Base-by-base conservation (phyloP, 2,888 invertebrate genomes). In the Lepidochrysops patricia region DNA sequence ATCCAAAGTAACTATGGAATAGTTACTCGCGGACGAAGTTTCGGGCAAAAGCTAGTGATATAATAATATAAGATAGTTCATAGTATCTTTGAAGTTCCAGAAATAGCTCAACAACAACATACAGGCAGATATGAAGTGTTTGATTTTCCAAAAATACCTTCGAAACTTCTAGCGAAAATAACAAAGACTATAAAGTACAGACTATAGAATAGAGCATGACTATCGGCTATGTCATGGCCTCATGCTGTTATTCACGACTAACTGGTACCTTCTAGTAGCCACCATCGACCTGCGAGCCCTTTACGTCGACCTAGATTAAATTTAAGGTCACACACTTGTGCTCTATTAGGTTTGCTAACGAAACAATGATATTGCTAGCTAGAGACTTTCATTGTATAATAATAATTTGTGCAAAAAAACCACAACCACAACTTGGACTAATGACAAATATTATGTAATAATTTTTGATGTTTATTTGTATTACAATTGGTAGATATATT, bases 241-340 rank as follows among this genome's bases (percentile, higher is more conserved):
- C 12, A 19, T 43, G 43, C 43, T 19, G 19, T 9, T 4, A 19
- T 15, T 4, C 23, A 52, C 2, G 9, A 19, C 9, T 23, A 7
- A 49, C 23, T 26, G 26, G 49, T 26, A 50, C 26, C 25, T 50
- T 50, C 50, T 50, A 50, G n/a, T 50, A 26, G 25, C 50, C 7
- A 50, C 50, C 50, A 50, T 50, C 54, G 29, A 54, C 54, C 15
- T 54, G 19, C 19, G 54, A 29, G 54, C 32, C 29, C 54, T 54
- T 54, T 32, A 54, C 29, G 54, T 15, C 15, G 54, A 27, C 52
- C 29, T 54, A 54, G 54, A 54, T 54, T 54, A 32, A 2, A 54
- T 54, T 49, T 32, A 32, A 54, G 54, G 54, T 54, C 29, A 54
- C 12, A 54, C 54, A 15, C 54, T 12, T 54, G 52, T 27, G 27